phyloP scores from a whole-genome alignment of 1,140 invertebrate genomes.

The Dinoponera quadriceps region DNA sequence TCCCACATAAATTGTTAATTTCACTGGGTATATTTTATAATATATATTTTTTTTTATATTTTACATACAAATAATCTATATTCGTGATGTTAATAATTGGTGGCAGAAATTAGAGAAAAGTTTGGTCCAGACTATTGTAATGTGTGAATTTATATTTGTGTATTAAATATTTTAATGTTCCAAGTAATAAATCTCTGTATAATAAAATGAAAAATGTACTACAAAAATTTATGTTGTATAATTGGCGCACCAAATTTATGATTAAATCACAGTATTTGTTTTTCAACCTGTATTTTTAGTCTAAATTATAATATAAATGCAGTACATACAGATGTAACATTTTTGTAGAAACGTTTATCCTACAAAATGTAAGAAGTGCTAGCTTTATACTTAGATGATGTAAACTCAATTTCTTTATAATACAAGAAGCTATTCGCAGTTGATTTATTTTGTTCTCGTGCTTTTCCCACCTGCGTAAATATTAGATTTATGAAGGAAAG shows the following conservation, averaged over 20 bases:
- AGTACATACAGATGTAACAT: no score
- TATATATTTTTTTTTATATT: no score
- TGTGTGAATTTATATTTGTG: not conserved
- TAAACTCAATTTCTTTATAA: not conserved
- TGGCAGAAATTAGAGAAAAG: not conserved
- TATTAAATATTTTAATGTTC: not conserved
- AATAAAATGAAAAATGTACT: constrained; percentile 15
- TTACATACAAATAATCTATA: no score
- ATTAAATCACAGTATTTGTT: constrained; percentile 4
- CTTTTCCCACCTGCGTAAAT: not conserved
- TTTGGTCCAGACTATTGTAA: no score
- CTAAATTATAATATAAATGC: not conserved
- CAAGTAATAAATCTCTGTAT: not conserved
- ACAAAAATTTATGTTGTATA: not conserved
- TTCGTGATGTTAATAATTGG: not conserved
- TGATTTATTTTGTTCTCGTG: not conserved
- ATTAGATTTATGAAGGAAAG: not conserved
- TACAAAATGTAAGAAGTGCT: not conserved
- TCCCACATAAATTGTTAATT: not conserved
- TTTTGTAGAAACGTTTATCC: not conserved
- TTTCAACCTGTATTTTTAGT: not conserved
- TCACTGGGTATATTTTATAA: not conserved
- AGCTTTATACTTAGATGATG: not conserved
- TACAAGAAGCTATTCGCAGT: not conserved
- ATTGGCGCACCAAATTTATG: not conserved